Evolutionary conservation across 2,113 vertebrate species (phyloP).

Genomic region (Pomatostomus ruficeps): DNA sequence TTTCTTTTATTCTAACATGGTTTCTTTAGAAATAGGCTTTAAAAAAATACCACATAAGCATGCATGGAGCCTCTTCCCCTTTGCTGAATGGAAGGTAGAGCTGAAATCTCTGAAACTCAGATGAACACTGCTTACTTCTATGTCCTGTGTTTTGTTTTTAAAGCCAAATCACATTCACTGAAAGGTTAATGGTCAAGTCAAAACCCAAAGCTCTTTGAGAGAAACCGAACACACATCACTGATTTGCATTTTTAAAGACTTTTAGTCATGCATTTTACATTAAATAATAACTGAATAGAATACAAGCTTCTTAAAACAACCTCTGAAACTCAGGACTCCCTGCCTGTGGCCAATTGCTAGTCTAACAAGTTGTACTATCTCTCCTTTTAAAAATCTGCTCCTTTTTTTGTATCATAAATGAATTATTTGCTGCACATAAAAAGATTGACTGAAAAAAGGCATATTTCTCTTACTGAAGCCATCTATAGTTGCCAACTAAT

Average conservation of each 20-base stretch:
- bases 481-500: background rate
- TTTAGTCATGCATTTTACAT: background rate
- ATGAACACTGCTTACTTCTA: background rate
- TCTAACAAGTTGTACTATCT: background rate
- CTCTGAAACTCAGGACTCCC: background rate
- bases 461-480: background rate
- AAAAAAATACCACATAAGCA: background rate
- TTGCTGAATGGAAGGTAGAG: background rate
- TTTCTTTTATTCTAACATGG: background rate
- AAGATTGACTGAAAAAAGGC: background rate
- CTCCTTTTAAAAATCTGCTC: background rate
- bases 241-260: background rate
- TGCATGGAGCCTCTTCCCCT: background rate
- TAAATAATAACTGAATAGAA: background rate
- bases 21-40: background rate
- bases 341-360: background rate
- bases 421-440: background rate
- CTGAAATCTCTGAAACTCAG: background rate
- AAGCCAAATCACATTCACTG: background rate
- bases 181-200: background rate
- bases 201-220: background rate
- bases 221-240: background rate
- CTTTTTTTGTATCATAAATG: accelerated
- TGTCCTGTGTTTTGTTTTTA: background rate
- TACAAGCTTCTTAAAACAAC: background rate